Base-by-base conservation (phyloP, 2,888 invertebrate species). In the Drosophila tanythrix region DNA sequence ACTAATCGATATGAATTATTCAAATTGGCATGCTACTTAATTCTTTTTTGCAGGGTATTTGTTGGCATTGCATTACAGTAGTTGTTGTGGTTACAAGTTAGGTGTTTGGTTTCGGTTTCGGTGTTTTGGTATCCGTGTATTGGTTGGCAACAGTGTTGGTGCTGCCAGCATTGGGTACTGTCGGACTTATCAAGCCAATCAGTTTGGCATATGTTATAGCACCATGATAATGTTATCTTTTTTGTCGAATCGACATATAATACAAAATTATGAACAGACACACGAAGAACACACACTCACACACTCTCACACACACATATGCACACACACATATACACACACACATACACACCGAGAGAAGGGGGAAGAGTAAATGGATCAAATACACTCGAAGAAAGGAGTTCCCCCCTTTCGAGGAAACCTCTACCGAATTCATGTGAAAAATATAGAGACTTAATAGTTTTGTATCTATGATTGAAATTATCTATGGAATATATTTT, bases 191-290 rank as follows among this genome's bases (percentile, higher is more conserved):
- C 88, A 81, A 78, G 76, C 82, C 83, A 88, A 85, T 85, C 87
- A 75, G 83, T 83, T 84, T 80, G 84, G 84, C 84, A 83, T 86
- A 81, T 85, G 84, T 75, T 85, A 82, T 77, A 74, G 68, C 71
- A 62, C 62, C 43, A 52, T 63, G 78, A 83, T 83, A 84, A 86
- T 57, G 79, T 76, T 85, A 85, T 88, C 89, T 75, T 64, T 76
- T 67, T 76, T 73, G 67, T 69, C 53, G 72, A 88, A 88, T 88
- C 81, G 87, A 79, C 79, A 81, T 62, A 78, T 78, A 81, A 79
- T 79, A 81, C 76, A 75, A 81, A 81, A 80, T 79, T 79, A 66
- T 79, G 55, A 76, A 71, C 67, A 70, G 56, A 79, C 74, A 77
- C 31, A 73, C 64, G 55, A 10, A 36, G 18, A 55, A 33, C 52